Percentiles rank a stretch among this genome's conserved stretches.
Conservation (phyloP, 1,140 invertebrate species). For the Cardiocondyla obscurior region DNA sequence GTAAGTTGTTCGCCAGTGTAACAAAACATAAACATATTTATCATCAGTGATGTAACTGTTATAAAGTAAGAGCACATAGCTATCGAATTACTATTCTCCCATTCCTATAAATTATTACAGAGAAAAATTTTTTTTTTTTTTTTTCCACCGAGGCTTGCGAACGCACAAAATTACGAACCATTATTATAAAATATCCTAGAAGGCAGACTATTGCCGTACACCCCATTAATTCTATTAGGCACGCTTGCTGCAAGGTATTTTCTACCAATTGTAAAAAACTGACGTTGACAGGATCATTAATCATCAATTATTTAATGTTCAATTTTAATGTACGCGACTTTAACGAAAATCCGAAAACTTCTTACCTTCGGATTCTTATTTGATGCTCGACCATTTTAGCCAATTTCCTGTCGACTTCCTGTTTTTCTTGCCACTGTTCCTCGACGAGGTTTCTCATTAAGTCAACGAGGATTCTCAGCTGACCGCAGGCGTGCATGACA, state of each 20-base stretch:
- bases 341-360: neutral
- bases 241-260: slow-evolving; percentile 68
- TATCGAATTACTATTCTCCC: slow-evolving; percentile 54
- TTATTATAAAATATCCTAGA: slow-evolving; percentile 73
- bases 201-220: slow-evolving; percentile 73
- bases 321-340: neutral
- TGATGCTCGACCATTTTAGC: slow-evolving; percentile 33
- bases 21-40: slow-evolving; percentile 68
- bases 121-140: neutral
- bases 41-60: slow-evolving; percentile 52
- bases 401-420: neutral
- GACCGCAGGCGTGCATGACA: slow-evolving; percentile 67
- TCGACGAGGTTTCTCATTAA: slow-evolving; percentile 22
- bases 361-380: slow-evolving; percentile 42
- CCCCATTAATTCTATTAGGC: slow-evolving; percentile 72
- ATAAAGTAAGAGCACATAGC: slow-evolving; percentile 60
- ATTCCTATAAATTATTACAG: slow-evolving; percentile 57
- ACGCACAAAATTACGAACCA: slow-evolving; percentile 56
- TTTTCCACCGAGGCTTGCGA: neutral
- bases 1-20: slow-evolving; percentile 66
- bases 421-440: neutral
- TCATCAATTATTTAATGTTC: neutral
- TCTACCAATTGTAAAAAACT: slow-evolving; percentile 71
- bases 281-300: neutral
- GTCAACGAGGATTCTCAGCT: slow-evolving; percentile 56